phyloP scores from a whole-genome alignment of 2,888 invertebrate species.

The Heliconius hortense region DNA sequence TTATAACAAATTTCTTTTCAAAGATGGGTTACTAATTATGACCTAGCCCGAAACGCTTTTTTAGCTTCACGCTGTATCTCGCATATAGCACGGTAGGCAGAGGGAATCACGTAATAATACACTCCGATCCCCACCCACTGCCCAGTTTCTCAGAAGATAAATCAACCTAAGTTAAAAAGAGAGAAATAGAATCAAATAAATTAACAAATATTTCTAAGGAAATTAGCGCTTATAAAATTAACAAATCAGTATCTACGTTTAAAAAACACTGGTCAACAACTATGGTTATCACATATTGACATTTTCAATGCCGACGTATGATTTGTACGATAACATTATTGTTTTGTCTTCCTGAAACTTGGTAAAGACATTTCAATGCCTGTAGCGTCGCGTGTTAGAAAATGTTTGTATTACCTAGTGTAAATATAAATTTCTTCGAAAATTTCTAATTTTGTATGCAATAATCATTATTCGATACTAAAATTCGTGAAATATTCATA shows the following conservation, averaged over 20 bases:
- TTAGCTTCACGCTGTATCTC: background rate
- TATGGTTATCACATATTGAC: background rate
- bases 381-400: background rate
- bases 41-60: background rate
- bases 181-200: background rate
- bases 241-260: background rate
- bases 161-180: background rate
- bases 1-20: background rate
- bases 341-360: conserved; percentile 13
- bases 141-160: background rate
- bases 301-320: background rate
- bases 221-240: background rate
- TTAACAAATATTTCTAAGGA: background rate
- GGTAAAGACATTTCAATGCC: background rate
- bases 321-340: conserved; percentile 11
- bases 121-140: background rate
- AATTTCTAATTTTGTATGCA: background rate
- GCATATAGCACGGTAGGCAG: background rate
- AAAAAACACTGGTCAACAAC: background rate
- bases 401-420: background rate
- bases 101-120: too few relatives aligned
- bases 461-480: background rate
- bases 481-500: background rate
- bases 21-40: background rate
- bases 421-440: background rate